Conservation (phyloP, 2,113 vertebrate species). For the Pseudorasbora parva region DNA sequence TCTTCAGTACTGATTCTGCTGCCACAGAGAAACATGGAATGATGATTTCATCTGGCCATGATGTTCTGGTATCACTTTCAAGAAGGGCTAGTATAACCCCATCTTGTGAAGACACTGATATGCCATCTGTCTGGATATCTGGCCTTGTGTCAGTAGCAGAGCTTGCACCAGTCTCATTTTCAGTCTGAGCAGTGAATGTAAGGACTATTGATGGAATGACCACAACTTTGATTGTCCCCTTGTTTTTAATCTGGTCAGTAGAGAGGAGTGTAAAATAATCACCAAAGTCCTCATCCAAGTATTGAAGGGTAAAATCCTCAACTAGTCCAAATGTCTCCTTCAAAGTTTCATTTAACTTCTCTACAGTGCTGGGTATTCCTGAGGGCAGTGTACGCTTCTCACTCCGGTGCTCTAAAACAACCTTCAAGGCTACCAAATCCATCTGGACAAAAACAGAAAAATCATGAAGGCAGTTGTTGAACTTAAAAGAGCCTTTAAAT, state of each 20-base stretch:
- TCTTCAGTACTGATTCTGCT: too few relatives aligned
- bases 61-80: too few relatives aligned
- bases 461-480: too few relatives aligned
- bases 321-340: not conserved
- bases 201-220: not conserved
- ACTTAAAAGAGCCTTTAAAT: too few relatives aligned
- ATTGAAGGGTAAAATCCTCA: constrained; percentile 8
- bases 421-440: not conserved
- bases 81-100: too few relatives aligned
- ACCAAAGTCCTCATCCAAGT: constrained; percentile 6
- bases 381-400: not conserved
- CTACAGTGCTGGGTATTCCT: not conserved
- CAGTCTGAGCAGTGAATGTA: not conserved
- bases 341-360: not conserved
- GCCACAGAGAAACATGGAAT: too few relatives aligned
- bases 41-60: too few relatives aligned
- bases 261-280: constrained; percentile 16
- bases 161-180: not conserved
- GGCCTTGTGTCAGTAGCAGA: not conserved
- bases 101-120: not conserved
- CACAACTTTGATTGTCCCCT: not conserved
- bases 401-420: not conserved
- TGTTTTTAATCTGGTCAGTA: not conserved
- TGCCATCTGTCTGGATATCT: not conserved
- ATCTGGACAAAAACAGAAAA: not conserved